A percentile compares a stretch with the other conserved stretches of the same genome.
Conservation (phyloP, 2,113 vertebrate genomes). For the Bubo bubo region DNA sequence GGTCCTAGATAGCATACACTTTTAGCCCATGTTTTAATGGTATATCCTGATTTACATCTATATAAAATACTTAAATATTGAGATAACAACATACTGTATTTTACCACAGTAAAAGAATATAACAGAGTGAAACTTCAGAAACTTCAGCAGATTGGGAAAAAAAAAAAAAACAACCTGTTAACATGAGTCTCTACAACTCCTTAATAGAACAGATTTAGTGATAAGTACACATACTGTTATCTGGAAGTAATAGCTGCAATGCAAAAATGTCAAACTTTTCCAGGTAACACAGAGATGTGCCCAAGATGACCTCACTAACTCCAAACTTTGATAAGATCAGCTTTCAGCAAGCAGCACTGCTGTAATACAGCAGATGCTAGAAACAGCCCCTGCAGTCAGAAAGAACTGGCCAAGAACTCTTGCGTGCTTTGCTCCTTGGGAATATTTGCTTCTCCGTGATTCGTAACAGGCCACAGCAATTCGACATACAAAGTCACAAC, state of each 20-base stretch:
- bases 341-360: background rate
- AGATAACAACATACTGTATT: background rate
- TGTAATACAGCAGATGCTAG: background rate
- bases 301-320: slow-evolving; percentile 16
- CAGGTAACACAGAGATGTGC: background rate
- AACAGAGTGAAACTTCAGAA: background rate
- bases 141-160: background rate
- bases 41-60: background rate
- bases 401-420: background rate
- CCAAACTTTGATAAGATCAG: background rate
- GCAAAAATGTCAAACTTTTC: background rate
- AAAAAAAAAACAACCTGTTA: background rate
- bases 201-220: background rate
- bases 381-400: background rate
- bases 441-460: background rate
- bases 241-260: background rate
- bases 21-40: background rate
- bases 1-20: background rate
- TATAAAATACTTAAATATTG: background rate
- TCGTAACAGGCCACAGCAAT: background rate
- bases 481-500: background rate
- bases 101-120: background rate
- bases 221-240: background rate
- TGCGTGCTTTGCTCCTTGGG: background rate
- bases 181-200: background rate